These are phyloP conservation scores for Apaloderma vittatum DNA, from an alignment of 2,113 vertebrate genomes.

Conservation along the genomic window DNA sequence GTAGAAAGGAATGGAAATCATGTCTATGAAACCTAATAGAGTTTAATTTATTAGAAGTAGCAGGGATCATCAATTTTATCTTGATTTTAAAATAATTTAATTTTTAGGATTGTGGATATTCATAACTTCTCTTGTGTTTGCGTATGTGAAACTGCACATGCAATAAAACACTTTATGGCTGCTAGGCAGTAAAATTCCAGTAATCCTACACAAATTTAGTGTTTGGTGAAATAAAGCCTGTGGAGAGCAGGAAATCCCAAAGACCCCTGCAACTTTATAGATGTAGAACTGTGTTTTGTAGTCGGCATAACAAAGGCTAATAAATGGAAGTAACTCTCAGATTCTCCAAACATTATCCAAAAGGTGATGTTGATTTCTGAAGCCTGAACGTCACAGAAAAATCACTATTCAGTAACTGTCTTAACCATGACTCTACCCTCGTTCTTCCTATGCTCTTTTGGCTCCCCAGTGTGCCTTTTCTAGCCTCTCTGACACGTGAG, in stretches of 20 bases:
- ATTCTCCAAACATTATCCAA: neutral
- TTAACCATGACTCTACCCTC: neutral
- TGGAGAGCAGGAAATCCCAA: constrained; percentile 32
- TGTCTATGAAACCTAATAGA: neutral
- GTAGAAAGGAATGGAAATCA: neutral
- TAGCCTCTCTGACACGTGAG: neutral
- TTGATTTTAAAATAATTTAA: neutral
- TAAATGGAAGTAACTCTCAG: neutral
- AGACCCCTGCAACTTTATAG: neutral
- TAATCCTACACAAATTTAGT: neutral
- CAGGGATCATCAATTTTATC: neutral
- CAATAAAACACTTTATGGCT: neutral
- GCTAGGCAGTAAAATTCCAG: constrained; percentile 1
- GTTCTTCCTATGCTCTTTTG: neutral
- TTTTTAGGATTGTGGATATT: neutral
- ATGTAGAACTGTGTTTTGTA: neutral
- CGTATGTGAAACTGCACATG: neutral
- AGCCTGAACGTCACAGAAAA: neutral
- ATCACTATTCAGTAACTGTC: neutral
- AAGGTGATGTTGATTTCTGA: neutral
- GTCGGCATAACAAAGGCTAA: neutral
- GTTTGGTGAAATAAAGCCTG: neutral
- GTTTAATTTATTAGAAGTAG: neutral
- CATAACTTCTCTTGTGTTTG: neutral
- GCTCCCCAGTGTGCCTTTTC: neutral